Base-by-base conservation (phyloP, 2,113 vertebrate genomes). In the Epinephelus lanceolatus region DNA sequence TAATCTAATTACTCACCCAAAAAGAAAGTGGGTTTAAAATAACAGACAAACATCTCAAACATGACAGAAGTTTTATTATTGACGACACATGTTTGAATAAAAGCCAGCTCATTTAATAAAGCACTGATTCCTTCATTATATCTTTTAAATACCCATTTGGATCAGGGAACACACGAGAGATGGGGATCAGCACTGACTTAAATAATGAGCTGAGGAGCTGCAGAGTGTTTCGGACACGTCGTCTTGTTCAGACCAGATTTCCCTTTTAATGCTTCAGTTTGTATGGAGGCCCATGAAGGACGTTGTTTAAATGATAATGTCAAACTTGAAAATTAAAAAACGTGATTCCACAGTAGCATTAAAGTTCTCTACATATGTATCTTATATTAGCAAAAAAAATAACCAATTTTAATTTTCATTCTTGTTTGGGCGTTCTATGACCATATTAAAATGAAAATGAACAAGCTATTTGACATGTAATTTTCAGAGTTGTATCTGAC, bases 91-190 rank as follows among this genome's bases (percentile, higher is more conserved):
- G 47, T 85, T 60, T 78, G 30, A 83, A 82, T 67, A 72, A 55
- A 81, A 86, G 56, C 72, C 66, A 74, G 62, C 60, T 76, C 49
- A 21, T 86, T 86, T 70, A 62, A 76, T 76, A 61, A 84, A 89
- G 86, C 84, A 62, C 25, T 47, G 65, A 87, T 76, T 21, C 42
- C 37, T 76, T 80, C 19, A 37, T 53, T 71, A 66, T 11, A 72
- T 62, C 3, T 56, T 52, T 86, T 76, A 63, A 81, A 67, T 80
- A 82, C 72, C 19, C 23, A 37, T 37, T 74, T 67, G 30, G 77
- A 70, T 37, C 13, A 27, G 63, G 47, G n/a, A 73, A 25, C 14
- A 15, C 27, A 68, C 11, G 6, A 13, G 14, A 47, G 49, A 37
- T 33, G 63, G 18, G 11, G 21, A 53, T 40, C 27, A 68, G 63